A percentile compares a stretch with the other conserved stretches of the same genome.
Evolutionary conservation across 2,888 invertebrate species (phyloP).

Genomic region (Tineola bisselliella): DNA sequence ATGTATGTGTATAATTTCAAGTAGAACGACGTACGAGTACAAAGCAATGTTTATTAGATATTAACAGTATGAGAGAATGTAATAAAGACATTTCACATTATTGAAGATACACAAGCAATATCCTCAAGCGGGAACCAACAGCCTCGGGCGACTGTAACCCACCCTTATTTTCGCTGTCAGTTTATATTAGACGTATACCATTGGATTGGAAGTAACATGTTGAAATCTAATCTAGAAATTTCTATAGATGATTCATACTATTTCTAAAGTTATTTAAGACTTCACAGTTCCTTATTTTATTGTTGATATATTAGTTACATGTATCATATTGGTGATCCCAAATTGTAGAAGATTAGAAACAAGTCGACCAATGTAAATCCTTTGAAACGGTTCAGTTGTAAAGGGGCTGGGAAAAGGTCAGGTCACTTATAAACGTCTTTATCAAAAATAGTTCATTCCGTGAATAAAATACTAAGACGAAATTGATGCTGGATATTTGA

Average conservation of each 20-base stretch:
- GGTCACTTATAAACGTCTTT: not conserved
- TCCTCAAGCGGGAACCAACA: not conserved
- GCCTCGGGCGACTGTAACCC: not conserved
- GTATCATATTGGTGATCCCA: not conserved
- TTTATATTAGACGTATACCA: not conserved
- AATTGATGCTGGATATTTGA: not conserved
- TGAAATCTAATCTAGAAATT: not conserved
- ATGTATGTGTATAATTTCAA: no score
- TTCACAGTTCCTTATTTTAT: no score
- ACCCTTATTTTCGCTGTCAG: not conserved
- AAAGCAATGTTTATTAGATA: constrained; percentile 3
- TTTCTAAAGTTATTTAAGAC: no score
- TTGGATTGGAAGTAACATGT: not conserved
- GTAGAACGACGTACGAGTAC: not conserved
- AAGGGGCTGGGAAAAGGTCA: not conserved
- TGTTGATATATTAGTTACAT: no score
- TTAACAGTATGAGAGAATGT: constrained; percentile 7
- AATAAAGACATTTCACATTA: constrained; percentile 9
- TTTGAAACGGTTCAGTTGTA: not conserved
- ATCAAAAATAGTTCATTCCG: not conserved
- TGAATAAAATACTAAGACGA: not conserved
- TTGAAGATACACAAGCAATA: constrained; percentile 12
- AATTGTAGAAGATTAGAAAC: not conserved
- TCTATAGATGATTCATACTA: no score
- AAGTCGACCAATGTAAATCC: not conserved